A percentile compares a stretch with the other conserved stretches of the same genome.
Evolutionary conservation across 2,888 invertebrate genomes (phyloP).

Genomic region (Philhelius pedissequus): DNA sequence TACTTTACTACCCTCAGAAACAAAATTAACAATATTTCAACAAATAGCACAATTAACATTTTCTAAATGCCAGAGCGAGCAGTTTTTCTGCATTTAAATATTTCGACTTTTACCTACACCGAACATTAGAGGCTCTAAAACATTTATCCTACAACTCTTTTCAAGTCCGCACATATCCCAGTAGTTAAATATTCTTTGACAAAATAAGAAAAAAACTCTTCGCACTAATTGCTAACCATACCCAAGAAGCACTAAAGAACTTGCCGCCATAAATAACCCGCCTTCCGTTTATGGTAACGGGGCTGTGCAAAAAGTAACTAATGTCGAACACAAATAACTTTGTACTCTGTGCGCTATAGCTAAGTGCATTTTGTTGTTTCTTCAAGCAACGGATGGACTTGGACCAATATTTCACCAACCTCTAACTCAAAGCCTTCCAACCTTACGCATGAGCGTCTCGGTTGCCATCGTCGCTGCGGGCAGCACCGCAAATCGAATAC

Average conservation of each 20-base stretch:
- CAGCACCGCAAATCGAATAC: slow-evolving; percentile 23
- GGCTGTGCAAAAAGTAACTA: slow-evolving; percentile 47
- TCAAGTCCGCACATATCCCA: not conserved
- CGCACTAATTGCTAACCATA: slow-evolving; percentile 59
- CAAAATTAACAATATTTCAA: not conserved
- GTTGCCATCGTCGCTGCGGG: not conserved
- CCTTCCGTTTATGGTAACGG: slow-evolving; percentile 68
- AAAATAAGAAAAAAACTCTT: slow-evolving; percentile 18
- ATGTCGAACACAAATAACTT: slow-evolving; percentile 67
- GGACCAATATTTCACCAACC: slow-evolving; percentile 67
- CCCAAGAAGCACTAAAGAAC: slow-evolving; percentile 58
- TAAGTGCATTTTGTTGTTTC: slow-evolving; percentile 67
- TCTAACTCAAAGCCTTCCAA: slow-evolving; percentile 2
- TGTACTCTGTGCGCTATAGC: slow-evolving; percentile 54
- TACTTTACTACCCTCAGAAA: not conserved
- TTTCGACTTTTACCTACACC: not conserved
- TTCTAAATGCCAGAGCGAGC: not conserved
- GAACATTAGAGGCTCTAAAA: not conserved
- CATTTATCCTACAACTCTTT: slow-evolving; percentile 32
- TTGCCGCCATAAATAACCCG: slow-evolving; percentile 63
- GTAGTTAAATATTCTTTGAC: not conserved
- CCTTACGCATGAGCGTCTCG: slow-evolving; percentile 41
- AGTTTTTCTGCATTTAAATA: not conserved
- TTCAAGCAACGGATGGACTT: slow-evolving; percentile 50
- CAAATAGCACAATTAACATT: not conserved